These are phyloP conservation scores for Odocoileus hemionus DNA, from an alignment of 2,113 vertebrate species.

Conservation along the genomic window DNA sequence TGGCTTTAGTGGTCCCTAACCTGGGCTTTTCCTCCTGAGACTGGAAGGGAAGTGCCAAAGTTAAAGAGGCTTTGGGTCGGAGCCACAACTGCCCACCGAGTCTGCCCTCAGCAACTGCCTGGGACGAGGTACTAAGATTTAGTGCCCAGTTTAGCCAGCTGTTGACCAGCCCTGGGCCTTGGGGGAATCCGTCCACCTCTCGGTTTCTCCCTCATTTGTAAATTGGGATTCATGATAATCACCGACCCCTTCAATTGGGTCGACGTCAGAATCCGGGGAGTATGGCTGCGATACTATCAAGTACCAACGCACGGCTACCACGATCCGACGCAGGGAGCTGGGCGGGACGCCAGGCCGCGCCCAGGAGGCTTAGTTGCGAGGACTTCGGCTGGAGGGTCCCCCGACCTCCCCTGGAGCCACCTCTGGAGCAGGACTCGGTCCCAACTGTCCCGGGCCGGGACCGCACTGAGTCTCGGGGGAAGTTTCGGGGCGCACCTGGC, in stretches of 20 bases:
- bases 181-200: background rate
- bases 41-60: background rate
- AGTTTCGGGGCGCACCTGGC: background rate
- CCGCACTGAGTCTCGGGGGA: background rate
- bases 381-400: background rate
- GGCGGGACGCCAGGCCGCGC: accelerated
- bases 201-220: background rate
- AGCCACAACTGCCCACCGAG: background rate
- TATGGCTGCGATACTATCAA: background rate
- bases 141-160: background rate
- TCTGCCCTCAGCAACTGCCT: background rate
- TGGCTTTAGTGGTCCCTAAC: background rate
- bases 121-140: background rate
- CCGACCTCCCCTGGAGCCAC: background rate
- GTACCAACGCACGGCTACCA: background rate
- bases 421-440: background rate
- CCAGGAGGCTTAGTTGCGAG: background rate
- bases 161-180: background rate
- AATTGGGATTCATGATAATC: background rate
- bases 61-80: background rate
- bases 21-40: background rate
- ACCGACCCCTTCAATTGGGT: background rate
- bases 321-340: background rate
- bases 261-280: background rate
- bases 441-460: accelerated